A percentile compares a stretch with the other conserved stretches of the same genome.
phyloP scores from a whole-genome alignment of 35 echinoderm and acorn worm species.

The Holothuria glaberrima region DNA sequence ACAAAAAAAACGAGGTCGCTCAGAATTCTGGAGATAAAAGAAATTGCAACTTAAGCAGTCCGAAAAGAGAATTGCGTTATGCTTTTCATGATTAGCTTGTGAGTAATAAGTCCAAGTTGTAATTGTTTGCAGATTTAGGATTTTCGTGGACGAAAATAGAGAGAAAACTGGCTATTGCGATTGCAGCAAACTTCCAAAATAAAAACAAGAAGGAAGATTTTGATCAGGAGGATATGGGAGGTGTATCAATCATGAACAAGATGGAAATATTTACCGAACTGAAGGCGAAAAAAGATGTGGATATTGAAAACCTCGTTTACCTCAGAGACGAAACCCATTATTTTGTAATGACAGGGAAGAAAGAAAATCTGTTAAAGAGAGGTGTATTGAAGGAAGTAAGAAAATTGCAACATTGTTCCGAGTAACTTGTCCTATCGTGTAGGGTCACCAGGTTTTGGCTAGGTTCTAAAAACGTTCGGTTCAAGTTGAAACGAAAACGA shows the following conservation, averaged over 20 bases:
- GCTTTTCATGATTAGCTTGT: too few relatives aligned
- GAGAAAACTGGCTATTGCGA: conserved; percentile 21
- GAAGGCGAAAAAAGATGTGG: neutral
- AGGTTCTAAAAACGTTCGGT: too few relatives aligned
- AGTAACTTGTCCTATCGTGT: too few relatives aligned
- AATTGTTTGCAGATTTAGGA: conserved; percentile 8
- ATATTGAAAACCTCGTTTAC: conserved; percentile 27
- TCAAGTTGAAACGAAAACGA: too few relatives aligned
- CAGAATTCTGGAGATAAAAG: too few relatives aligned
- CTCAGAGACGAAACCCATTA: conserved; percentile 15
- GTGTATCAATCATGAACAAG: neutral
- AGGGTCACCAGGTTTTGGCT: neutral
- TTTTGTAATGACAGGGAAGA: conserved; percentile 34
- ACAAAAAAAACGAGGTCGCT: too few relatives aligned
- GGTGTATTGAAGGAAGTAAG: neutral
- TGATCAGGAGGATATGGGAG: conserved; percentile 4
- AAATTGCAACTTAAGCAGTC: too few relatives aligned
- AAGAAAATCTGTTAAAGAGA: neutral
- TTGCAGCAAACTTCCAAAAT: conserved; percentile 38
- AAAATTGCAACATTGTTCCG: neutral
- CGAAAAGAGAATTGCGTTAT: too few relatives aligned
- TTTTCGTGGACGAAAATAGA: neutral
- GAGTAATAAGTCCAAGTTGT: too few relatives aligned
- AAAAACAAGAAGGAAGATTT: conserved; percentile 14
- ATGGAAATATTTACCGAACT: conserved; percentile 7